Conservation (phyloP, 2,113 vertebrate genomes). For the Climacteris rufus region DNA sequence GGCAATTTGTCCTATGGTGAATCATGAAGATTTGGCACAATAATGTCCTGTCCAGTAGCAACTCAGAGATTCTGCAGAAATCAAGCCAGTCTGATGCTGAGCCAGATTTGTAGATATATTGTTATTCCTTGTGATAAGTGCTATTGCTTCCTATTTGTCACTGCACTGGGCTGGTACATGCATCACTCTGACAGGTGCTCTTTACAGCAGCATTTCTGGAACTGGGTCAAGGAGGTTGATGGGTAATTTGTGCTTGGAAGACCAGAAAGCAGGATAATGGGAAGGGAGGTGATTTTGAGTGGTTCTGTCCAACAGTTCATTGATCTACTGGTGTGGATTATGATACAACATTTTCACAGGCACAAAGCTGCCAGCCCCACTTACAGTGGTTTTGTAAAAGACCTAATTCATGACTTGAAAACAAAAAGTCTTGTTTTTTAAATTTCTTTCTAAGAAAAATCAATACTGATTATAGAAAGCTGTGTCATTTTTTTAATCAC, state of each 20-base stretch:
- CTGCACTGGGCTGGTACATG: background rate
- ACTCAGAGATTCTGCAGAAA: background rate
- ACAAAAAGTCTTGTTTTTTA: background rate
- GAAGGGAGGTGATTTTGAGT: constrained; percentile 21
- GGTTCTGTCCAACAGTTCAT: constrained; percentile 36
- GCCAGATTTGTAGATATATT: background rate
- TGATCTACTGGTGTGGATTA: constrained; percentile 1
- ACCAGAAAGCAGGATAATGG: constrained; percentile 48
- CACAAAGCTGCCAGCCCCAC: background rate
- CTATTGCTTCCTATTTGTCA: constrained; percentile 25
- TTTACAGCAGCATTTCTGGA: background rate
- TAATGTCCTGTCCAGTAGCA: background rate
- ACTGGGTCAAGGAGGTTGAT: constrained; percentile 8
- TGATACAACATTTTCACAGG: background rate
- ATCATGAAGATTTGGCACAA: background rate
- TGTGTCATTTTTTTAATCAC: background rate
- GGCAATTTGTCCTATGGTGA: background rate
- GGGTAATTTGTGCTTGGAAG: constrained; percentile 45
- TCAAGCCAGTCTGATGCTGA: background rate
- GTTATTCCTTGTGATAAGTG: constrained; percentile 31
- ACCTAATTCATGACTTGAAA: background rate
- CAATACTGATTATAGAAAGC: background rate
- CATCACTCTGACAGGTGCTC: constrained; percentile 48
- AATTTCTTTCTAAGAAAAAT: background rate
- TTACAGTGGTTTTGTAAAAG: accelerated